Evolutionary conservation across 2,888 invertebrate genomes (phyloP).

Genomic region (Eueremaeus valkanovi): DNA sequence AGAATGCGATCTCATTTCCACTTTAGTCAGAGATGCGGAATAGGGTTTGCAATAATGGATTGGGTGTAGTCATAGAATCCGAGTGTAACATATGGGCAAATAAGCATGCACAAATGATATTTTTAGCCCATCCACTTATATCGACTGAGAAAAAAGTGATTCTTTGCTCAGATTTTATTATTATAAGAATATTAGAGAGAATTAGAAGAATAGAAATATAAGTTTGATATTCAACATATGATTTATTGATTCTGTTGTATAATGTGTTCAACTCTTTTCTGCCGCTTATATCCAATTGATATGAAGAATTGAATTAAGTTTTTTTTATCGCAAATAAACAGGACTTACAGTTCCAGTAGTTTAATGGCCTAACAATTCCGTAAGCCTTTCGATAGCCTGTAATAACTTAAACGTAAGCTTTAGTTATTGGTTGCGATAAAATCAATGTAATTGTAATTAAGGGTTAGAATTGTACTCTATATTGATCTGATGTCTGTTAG

Average conservation of each 20-base stretch:
- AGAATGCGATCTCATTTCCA: too few relatives aligned
- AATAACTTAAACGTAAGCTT: slow-evolving; percentile 22
- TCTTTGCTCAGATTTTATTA: too few relatives aligned
- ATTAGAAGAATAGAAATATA: too few relatives aligned
- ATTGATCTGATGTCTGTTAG: background rate
- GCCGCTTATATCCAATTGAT: background rate
- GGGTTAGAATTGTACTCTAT: background rate
- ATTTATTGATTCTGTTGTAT: background rate
- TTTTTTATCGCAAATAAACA: background rate
- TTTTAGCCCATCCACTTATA: too few relatives aligned
- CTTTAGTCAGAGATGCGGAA: too few relatives aligned
- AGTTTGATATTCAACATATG: background rate
- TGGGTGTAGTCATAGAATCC: too few relatives aligned
- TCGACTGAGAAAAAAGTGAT: too few relatives aligned
- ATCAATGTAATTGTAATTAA: slow-evolving; percentile 36
- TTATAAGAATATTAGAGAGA: too few relatives aligned
- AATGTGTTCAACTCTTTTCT: background rate
- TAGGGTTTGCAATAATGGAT: too few relatives aligned
- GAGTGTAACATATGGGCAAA: too few relatives aligned
- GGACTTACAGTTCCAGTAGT: background rate
- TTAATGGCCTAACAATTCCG: background rate
- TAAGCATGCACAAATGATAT: too few relatives aligned
- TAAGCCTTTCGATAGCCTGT: background rate
- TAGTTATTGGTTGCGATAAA: slow-evolving; percentile 32
- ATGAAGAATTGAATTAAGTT: slow-evolving; percentile 4